phyloP scores from a whole-genome alignment of 92 coral and sea anemone genomes.

The Porites evermanni region DNA sequence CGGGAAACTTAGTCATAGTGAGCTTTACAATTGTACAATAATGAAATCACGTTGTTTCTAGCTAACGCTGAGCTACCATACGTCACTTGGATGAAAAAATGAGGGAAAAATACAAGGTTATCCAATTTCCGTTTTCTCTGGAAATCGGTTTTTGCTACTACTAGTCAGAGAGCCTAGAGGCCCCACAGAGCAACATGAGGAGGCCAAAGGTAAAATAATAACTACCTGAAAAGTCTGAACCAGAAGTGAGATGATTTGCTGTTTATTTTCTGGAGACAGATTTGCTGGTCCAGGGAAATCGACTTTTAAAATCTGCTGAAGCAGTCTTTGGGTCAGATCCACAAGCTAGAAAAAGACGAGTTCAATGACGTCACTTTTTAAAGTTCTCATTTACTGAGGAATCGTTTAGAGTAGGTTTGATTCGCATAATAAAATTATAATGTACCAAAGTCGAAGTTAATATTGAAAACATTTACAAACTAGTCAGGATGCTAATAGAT shows the following conservation, averaged over 20 bases:
- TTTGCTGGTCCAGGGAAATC: background rate
- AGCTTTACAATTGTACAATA: too few species aligned
- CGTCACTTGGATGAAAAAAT: background rate
- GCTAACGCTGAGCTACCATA: background rate
- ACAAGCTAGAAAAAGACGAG: background rate
- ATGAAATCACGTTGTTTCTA: background rate
- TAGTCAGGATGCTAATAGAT: too few species aligned
- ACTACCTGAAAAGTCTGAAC: slow-evolving; percentile 30
- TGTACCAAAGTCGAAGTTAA: too few species aligned
- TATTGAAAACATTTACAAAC: too few species aligned
- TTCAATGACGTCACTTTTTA: background rate
- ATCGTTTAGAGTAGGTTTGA: background rate
- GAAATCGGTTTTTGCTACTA: too few species aligned
- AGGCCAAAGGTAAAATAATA: background rate
- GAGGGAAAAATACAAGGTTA: background rate
- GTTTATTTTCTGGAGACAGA: background rate
- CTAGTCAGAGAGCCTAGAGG: too few species aligned
- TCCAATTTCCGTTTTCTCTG: too few species aligned
- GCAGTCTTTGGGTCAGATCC: slow-evolving; percentile 3
- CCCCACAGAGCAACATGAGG: background rate
- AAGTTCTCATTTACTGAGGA: background rate
- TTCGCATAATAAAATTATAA: too few species aligned
- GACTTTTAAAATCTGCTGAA: slow-evolving; percentile 11
- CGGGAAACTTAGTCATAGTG: too few species aligned
- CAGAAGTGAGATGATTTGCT: slow-evolving; percentile 13